Percentiles rank a stretch among this genome's conserved stretches.
These are phyloP conservation scores for Reticulitermes lucifugus DNA, from an alignment of 2,888 invertebrate genomes.

Conservation along the genomic window DNA sequence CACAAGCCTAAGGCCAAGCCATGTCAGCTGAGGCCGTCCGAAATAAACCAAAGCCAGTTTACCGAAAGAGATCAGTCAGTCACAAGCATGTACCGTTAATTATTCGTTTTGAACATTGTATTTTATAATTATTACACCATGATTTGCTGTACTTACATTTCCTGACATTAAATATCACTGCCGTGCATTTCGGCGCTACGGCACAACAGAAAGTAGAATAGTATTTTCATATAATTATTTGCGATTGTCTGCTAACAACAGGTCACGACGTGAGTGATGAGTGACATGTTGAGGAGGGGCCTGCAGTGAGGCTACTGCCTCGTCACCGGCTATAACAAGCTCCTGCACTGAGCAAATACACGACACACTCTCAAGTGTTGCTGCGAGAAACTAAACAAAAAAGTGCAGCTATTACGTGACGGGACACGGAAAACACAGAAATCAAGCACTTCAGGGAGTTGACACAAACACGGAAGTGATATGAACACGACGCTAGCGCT, in stretches of 20 bases:
- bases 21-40: too few species aligned
- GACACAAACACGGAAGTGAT: slow-evolving; percentile 35
- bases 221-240: background rate
- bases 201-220: too few species aligned
- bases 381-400: background rate
- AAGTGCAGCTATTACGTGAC: background rate
- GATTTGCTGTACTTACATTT: too few species aligned
- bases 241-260: background rate
- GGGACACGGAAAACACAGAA: background rate
- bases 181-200: too few species aligned
- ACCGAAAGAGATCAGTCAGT: too few species aligned
- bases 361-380: background rate
- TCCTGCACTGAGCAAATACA: slow-evolving; percentile 4
- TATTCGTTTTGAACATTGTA: too few species aligned
- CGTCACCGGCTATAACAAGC: slow-evolving; percentile 34
- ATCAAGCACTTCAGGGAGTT: background rate
- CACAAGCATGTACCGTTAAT: too few species aligned
- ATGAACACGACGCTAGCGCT: background rate
- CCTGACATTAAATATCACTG: too few species aligned
- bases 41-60: too few species aligned
- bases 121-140: too few species aligned
- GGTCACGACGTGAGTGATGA: slow-evolving; percentile 10
- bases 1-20: too few species aligned
- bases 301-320: slow-evolving; percentile 10
- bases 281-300: slow-evolving; percentile 7